Percentiles rank a stretch among this genome's conserved stretches.
Evolutionary conservation across 2,113 vertebrate genomes (phyloP).

Genomic region (Aspiorhynchus laticeps): DNA sequence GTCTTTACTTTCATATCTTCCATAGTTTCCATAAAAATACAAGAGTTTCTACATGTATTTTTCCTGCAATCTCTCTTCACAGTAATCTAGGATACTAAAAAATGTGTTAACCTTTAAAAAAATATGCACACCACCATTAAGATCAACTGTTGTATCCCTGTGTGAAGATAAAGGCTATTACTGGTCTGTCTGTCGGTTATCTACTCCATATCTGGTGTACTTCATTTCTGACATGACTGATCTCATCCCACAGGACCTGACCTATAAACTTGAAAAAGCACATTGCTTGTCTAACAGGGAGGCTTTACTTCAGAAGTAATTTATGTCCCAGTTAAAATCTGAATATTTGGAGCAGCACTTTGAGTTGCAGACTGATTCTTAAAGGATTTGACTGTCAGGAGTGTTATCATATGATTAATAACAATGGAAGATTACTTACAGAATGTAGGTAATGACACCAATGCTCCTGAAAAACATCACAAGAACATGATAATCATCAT

Average conservation of each 20-base stretch:
- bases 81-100: not conserved
- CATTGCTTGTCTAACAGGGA: not conserved
- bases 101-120: not conserved
- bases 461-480: constrained; percentile 76
- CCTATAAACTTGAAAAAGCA: constrained; percentile 23
- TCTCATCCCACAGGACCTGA: not conserved
- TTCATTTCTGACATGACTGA: constrained; percentile 23
- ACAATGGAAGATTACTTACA: constrained; percentile 69
- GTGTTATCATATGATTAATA: constrained; percentile 8
- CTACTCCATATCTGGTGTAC: not conserved
- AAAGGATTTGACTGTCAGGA: not conserved
- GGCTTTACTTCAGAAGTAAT: not conserved
- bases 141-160: not conserved
- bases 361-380: not conserved
- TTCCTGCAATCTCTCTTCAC: not conserved
- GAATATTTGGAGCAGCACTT: not conserved
- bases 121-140: not conserved
- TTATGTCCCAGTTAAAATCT: not conserved
- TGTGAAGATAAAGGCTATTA: not conserved
- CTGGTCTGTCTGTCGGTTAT: not conserved
- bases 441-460: constrained; percentile 82
- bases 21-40: not conserved
- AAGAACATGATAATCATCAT: not conserved
- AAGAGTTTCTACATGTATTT: not conserved
- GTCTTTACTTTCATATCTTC: not conserved